A percentile compares a stretch with the other conserved stretches of the same genome.
Evolutionary conservation across 2,888 invertebrate genomes (phyloP).

Genomic region (Catocala sponsa): DNA sequence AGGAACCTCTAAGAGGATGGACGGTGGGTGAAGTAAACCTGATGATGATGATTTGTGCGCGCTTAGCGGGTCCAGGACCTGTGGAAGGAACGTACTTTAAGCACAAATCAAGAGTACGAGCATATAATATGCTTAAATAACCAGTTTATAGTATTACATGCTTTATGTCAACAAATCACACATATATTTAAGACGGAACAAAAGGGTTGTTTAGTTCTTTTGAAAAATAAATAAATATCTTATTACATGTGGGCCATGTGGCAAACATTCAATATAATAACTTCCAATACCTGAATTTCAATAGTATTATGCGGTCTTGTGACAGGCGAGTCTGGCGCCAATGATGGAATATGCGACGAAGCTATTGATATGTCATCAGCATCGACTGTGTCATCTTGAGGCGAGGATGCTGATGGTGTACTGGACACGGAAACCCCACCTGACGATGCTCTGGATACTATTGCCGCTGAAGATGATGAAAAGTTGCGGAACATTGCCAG

Average conservation of each 20-base stretch:
- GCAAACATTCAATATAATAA: constrained; percentile 4
- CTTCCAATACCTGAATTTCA: constrained; percentile 75
- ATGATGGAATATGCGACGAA: constrained; percentile 88
- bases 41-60: constrained; percentile 89
- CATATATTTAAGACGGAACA: too few relatives aligned
- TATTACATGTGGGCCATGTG: too few relatives aligned
- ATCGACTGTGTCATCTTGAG: constrained; percentile 91
- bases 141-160: too few relatives aligned
- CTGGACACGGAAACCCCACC: constrained; percentile 90
- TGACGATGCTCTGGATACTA: constrained; percentile 88
- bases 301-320: constrained; percentile 80
- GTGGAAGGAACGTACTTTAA: constrained; percentile 37
- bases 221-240: too few relatives aligned
- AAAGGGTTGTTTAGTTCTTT: too few relatives aligned
- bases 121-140: too few relatives aligned
- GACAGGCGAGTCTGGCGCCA: constrained; percentile 90
- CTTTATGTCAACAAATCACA: neutral
- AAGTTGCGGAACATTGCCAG: constrained; percentile 93
- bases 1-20: constrained; percentile 93
- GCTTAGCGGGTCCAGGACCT: constrained; percentile 91
- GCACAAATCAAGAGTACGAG: too few relatives aligned
- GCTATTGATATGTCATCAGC: constrained; percentile 92
- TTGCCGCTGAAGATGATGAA: constrained; percentile 89
- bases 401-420: constrained; percentile 92
- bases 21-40: constrained; percentile 91